Base-by-base conservation (phyloP, 1,140 invertebrate species). In the Diachasmimorpha longicaudata region DNA sequence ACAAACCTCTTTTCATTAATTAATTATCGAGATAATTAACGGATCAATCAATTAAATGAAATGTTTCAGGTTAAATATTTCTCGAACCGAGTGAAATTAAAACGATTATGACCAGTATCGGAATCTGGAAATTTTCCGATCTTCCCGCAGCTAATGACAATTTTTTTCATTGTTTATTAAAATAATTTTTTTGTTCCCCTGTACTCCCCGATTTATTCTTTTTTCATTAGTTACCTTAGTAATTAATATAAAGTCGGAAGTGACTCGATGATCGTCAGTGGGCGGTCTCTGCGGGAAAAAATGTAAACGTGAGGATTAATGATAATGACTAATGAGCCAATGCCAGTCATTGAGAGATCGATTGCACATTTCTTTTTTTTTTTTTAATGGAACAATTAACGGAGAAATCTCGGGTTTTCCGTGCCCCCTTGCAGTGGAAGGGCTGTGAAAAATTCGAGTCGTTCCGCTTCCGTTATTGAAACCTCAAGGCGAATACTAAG, bases 391-490 rank as follows among this genome's bases (percentile, higher is more conserved):
- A 25, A 63, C 58, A 63, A 63, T 63, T 63, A 63, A 25, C 9
- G 19, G 58, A 63, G 58, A 63, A 63, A 63, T 63, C 52, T 16
- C 44, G 2, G 44, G 10, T 46, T 46, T 52, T 52, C 14, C 14
- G 48, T 52, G 16, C 48, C 48, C 48, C 48, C 48, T n/a, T 16
- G 48, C 1, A 14, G 14, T n/a, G 16, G 48, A 9, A 13, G 48
- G n/a, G 14, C 48, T 14, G 48, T 6, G 23, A 63, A 13, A 25
- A 63, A 63, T 58, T 16, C 8, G 52, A n/a, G 23, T 63, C 58
- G 58, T 63, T 63, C 58, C 58, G 23, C 58, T 63, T 63, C 58
- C 58, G 58, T 23, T 63, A 63, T 63, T 63, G 58, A 63, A 25
- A 63, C 58, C 21, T 63, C 58, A 63, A 63, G 21, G 19, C 58